These are phyloP conservation scores for Tryphoninae sp. DNA, from an alignment of 2,888 invertebrate species.

Conservation along the genomic window DNA sequence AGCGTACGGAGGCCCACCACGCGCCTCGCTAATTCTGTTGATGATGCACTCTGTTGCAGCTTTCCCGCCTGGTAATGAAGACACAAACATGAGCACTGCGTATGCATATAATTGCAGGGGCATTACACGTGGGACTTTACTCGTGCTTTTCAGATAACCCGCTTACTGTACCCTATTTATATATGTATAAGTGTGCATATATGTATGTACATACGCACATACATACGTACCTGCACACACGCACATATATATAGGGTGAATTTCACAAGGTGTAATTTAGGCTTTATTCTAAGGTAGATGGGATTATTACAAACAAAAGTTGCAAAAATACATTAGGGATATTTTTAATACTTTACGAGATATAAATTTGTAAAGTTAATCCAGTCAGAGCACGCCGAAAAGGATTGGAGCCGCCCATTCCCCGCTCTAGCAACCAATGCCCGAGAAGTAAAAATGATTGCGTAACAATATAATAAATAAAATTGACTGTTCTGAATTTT, in stretches of 20 bases:
- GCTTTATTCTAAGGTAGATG: no score
- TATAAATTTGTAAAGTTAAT: no score
- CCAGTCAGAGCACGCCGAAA: no score
- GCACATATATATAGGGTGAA: not conserved
- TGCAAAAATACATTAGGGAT: no score
- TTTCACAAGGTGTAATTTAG: no score
- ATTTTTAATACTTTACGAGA: no score
- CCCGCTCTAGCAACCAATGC: no score
- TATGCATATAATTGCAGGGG: constrained; percentile 54
- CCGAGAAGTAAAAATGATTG: no score
- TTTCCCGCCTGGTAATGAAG: constrained; percentile 51
- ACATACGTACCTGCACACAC: not conserved
- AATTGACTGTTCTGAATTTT: no score
- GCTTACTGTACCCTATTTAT: constrained; percentile 1
- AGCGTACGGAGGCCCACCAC: not conserved
- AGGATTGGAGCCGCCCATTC: no score
- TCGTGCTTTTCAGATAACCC: constrained; percentile 28
- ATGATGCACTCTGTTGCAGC: constrained; percentile 33
- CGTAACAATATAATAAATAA: no score
- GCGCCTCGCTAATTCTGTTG: constrained; percentile 32
- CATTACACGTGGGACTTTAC: constrained; percentile 52
- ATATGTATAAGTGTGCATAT: not conserved
- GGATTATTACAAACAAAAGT: no score
- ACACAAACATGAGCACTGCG: constrained; percentile 49
- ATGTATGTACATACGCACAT: not conserved